Evolutionary conservation across 2,888 invertebrate species (phyloP), one percentile per base, ranked within the genome.

Genomic region (Leptodirus hochenwartii): DNA sequence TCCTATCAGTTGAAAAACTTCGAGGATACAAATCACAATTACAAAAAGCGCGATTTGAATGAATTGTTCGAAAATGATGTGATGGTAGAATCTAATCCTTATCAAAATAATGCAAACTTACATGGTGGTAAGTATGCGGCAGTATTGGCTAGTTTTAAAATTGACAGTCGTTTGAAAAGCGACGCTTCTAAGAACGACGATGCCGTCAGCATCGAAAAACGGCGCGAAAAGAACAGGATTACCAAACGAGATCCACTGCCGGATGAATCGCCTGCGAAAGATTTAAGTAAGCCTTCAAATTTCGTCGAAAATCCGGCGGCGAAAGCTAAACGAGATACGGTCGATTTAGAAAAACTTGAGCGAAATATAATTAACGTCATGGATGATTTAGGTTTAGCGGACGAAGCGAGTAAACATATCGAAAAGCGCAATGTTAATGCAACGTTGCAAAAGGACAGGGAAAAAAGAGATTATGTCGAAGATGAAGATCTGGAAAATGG

Each of bases 401-500:
- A 37, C n/a, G 38, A 40, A 5, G 32, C 34, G 8, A 34, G 31
- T 5, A 34, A 30, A 12, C 32, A 34, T 11, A 15, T 16, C 5
- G 10, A 10, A 5, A 34, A 33, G 27, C 25, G 31, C 17, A 33
- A 37, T 20, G 10, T 31, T 5, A 27, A 26, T 10, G 15, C 9
- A 5, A 22, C 6, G 6, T 9, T 10, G 8, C 9, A 6, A 24
- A 2, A 16, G 17, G n/a, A 31, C 26, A 17, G 27, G 30, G 3
- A 25, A 31, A 5, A 17, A 15, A 22, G 16, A 26, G 22, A 12
- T n/a, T 6, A 24, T 10, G n/a, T 6, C 15, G 44, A 45, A 26
- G 46, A 45, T 20, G 44, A 42, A 31, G 41, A 45, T 30, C 33
- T 45, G 29, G 41, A 45, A 28, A 37, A 39, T 27, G 42, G 42